Percentiles rank a stretch among this genome's conserved stretches.
Evolutionary conservation across 2,113 vertebrate species (phyloP).

Genomic region (Pimephales promelas): DNA sequence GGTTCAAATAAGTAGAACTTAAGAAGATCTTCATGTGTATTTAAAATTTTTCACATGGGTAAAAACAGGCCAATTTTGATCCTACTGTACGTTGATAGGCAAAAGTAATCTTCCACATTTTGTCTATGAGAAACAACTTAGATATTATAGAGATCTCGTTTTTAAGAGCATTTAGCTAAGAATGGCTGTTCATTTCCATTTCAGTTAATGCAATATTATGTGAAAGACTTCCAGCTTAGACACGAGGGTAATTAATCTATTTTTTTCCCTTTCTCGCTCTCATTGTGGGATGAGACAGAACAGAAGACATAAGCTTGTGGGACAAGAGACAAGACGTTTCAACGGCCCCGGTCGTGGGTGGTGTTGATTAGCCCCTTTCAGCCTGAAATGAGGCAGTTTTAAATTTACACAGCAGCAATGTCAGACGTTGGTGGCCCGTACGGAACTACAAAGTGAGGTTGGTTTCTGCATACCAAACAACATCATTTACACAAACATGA

Average conservation of each 20-base stretch:
- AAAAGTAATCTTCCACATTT: neutral
- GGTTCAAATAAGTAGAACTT: neutral
- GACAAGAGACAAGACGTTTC: neutral
- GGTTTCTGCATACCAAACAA: slow-evolving; percentile 17
- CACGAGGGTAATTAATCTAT: slow-evolving; percentile 40
- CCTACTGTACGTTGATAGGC: neutral
- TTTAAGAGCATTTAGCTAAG: neutral
- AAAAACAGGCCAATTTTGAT: neutral
- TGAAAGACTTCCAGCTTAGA: slow-evolving; percentile 11
- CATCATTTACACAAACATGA: neutral
- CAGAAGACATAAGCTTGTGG: slow-evolving; percentile 28
- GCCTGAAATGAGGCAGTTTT: slow-evolving; percentile 43
- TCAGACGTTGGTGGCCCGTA: slow-evolving; percentile 18
- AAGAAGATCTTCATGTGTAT: neutral
- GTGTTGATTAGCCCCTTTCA: slow-evolving; percentile 32
- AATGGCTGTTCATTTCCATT: neutral
- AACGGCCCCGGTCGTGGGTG: neutral
- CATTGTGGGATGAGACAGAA: slow-evolving; percentile 32
- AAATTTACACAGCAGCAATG: slow-evolving; percentile 47
- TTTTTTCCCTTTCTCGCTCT: neutral
- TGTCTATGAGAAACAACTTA: neutral
- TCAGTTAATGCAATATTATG: neutral
- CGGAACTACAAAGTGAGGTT: slow-evolving; percentile 45
- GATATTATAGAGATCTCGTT: neutral
- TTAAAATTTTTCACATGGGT: neutral